Evolutionary conservation across 2,797 vertebrate genomes (phyloP), one percentile per base, ranked within the genome.

Genomic region (Melanogrammus aeglefinus): DNA sequence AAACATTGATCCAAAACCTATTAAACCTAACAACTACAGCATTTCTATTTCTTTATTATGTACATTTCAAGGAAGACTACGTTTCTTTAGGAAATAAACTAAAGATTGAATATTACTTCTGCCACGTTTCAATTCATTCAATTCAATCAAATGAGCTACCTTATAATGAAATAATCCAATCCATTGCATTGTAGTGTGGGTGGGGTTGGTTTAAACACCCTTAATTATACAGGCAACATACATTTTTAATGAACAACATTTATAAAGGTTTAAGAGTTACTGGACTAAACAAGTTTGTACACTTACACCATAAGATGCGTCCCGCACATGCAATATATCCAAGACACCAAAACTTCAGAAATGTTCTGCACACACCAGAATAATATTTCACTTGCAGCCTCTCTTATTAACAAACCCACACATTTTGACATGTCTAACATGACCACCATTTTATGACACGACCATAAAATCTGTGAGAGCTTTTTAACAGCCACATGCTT

Each of bases 361-460:
- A 9, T 69, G 24, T 69, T 69, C 24, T 24, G n/a, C 63, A 69
- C n/a, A n/a, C n/a, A n/a, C 63, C 63, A 69, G 63, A 27, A 24
- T 69, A 69, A 69, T 69, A 69, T 69, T 69, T 27, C 24, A 12
- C 9, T 69, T 69, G 8, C 2, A 27, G 24, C 9, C 6, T 24
- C 24, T 69, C n/a, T 16, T 27, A 9, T 69, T 27, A 69, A 69
- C 63, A 12, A 27, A 2, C 63, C 1, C 63, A 69, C 21, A 63
- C 63, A 24, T 66, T 66, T 66, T 24, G 2, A 8, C 57, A 27
- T 69, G 63, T 69, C 63, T 13, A 69, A 69, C 63, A 69, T 69
- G 63, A 69, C 63, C 63, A 69, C 63, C 63, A 69, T 69, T 69
- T 69, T 69, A 69, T 69, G 63, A 69, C 63, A 4, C 63, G 13